Base-by-base conservation (phyloP, 2,888 invertebrate genomes). In the Ormyrus labotus region DNA sequence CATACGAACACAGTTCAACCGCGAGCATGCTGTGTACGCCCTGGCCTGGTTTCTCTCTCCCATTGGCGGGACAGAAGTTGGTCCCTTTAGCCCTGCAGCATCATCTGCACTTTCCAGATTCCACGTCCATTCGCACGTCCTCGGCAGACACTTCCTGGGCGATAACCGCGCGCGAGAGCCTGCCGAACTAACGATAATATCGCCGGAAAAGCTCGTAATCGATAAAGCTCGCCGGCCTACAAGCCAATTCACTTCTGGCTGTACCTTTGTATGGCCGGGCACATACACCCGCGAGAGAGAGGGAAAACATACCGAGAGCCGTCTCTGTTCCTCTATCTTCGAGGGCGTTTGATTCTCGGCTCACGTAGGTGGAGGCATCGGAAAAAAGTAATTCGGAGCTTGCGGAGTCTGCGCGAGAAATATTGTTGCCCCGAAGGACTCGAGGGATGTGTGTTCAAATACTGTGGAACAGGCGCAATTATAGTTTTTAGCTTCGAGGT, bases 101-200 rank as follows among this genome's bases (percentile, higher is more conserved):
- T 76, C 75, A 63, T 57, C 47, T 68, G 69, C 68, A 65, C 64
- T 77, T 74, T 80, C 68, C 77, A 72, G 63, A 72, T 81, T 74
- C 69, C 74, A 78, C 61, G 74, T 74, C 74, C 81, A 67, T 74
- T 81, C 78, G 60, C 78, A 78, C 78, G 78, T 81, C 81, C 74
- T 81, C 50, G 78, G 51, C 78, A 70, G 78, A 74, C 47, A 65
- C 75, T 71, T 80, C 11, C 55, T 34, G n/a, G 11, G 57, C 72
- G 67, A 74, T 72, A 77, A 81, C 64, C 71, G 63, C 13, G 55
- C 48, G 34, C 45, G 47, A 48, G 45, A 19, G 60, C 57, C 58
- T 34, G n/a, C n/a, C 61, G 50, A 63, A 77, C 77, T 65, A 69
- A 72, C 79, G 79, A 81, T 81, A 81, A 81, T 81, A 81, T 81